Percentiles rank a stretch among this genome's conserved stretches.
Conservation (phyloP, 2,888 invertebrate species). For the Epistrophe grossulariae region DNA sequence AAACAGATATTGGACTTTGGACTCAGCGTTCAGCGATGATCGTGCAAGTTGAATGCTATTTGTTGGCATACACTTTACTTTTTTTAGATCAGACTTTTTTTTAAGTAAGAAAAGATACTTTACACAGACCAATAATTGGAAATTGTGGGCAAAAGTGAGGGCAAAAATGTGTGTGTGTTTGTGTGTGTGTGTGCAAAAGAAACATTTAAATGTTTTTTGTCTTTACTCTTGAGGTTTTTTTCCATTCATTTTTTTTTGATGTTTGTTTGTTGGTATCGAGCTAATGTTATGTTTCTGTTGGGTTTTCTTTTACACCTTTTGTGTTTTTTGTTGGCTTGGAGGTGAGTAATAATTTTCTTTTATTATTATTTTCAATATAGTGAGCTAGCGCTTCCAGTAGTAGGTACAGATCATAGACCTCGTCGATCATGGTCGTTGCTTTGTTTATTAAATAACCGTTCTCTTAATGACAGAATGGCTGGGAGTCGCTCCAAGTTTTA, state of each 20-base stretch:
- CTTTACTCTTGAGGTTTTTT: conserved; percentile 9
- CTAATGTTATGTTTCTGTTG: background rate
- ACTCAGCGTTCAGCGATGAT: conserved; percentile 75
- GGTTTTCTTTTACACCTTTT: background rate
- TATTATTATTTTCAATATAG: background rate
- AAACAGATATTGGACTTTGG: conserved; percentile 81
- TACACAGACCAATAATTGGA: conserved; percentile 19
- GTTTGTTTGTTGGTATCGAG: background rate
- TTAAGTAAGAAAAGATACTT: conserved; percentile 24
- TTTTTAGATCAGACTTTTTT: conserved; percentile 34
- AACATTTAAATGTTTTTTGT: conserved; percentile 7
- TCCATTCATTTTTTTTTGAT: conserved; percentile 16
- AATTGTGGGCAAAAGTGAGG: conserved; percentile 31
- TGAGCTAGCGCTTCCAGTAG: background rate
- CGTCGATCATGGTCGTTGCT: conserved; percentile 7
- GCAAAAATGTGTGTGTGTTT: conserved; percentile 9
- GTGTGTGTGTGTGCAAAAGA: conserved; percentile 20
- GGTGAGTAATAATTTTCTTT: conserved; percentile 2
- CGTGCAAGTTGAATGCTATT: conserved; percentile 65
- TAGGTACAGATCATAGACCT: conserved; percentile 21
- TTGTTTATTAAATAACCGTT: conserved; percentile 16
- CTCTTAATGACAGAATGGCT: background rate
- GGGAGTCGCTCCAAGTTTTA: background rate
- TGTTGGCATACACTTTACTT: conserved; percentile 47
- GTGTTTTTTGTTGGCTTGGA: background rate